Percentiles rank a stretch among this genome's conserved stretches.
Conservation (phyloP, 2,113 vertebrate species). For the Tympanuchus pallidicinctus region DNA sequence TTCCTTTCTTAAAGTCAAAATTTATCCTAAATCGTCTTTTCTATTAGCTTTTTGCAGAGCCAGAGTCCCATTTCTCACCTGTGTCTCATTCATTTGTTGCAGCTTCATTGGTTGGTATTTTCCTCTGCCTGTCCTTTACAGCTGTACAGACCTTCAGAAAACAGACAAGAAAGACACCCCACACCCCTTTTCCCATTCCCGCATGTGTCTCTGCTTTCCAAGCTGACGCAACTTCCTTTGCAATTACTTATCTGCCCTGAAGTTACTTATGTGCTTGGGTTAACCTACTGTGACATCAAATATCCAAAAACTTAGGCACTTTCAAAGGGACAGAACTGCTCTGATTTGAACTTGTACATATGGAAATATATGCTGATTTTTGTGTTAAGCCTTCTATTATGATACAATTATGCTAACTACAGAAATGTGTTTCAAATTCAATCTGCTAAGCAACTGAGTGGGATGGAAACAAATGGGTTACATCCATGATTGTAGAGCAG, state of each 20-base stretch:
- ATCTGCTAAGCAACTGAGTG: neutral
- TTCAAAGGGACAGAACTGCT: neutral
- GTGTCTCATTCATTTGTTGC: neutral
- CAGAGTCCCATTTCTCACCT: neutral
- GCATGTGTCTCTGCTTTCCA: neutral
- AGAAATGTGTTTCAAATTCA: neutral
- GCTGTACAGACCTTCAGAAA: neutral
- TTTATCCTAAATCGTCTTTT: neutral
- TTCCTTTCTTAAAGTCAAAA: neutral
- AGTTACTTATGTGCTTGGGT: neutral
- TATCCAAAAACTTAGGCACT: neutral
- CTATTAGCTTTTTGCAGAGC: neutral
- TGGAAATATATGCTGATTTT: neutral
- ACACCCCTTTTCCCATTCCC: neutral
- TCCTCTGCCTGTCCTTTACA: neutral
- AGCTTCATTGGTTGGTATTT: neutral
- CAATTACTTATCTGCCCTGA: neutral
- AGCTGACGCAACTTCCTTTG: rapidly evolving
- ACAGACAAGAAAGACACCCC: neutral
- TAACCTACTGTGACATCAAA: neutral
- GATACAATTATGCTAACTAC: neutral
- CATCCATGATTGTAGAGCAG: neutral
- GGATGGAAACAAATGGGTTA: neutral
- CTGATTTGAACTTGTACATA: neutral
- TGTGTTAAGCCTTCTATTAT: neutral